These are phyloP conservation scores for Drosophila parthenogenetica DNA, from an alignment of 2,888 invertebrate species.

Conservation along the genomic window DNA sequence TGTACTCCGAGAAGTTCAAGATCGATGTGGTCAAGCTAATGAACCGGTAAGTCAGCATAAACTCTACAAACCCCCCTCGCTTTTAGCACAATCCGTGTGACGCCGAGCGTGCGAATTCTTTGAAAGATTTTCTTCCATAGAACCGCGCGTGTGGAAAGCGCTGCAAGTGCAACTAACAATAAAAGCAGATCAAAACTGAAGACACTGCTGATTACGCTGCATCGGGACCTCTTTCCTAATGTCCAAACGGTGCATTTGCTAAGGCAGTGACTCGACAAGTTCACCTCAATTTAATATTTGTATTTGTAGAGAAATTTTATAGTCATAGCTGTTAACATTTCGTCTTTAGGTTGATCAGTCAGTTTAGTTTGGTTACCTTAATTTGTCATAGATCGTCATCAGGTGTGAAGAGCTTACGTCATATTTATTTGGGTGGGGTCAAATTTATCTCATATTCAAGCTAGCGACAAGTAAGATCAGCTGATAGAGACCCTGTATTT, in stretches of 20 bases:
- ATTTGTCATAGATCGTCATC: too few species aligned
- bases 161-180: slow-evolving; percentile 88
- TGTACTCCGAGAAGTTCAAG: slow-evolving; percentile 99
- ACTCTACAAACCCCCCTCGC: slow-evolving; percentile 36
- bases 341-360: background rate
- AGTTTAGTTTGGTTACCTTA: too few species aligned
- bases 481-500: too few species aligned
- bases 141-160: slow-evolving; percentile 74
- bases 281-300: background rate
- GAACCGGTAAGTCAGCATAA: slow-evolving; percentile 88
- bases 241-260: slow-evolving; percentile 89
- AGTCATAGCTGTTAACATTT: background rate
- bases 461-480: too few species aligned
- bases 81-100: slow-evolving; percentile 85
- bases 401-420: slow-evolving; percentile 11
- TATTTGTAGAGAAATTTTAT: background rate
- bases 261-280: slow-evolving; percentile 77
- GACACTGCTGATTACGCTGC: slow-evolving; percentile 88
- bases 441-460: background rate
- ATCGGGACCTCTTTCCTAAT: slow-evolving; percentile 93
- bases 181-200: slow-evolving; percentile 87
- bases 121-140: slow-evolving; percentile 36
- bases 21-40: slow-evolving; percentile 98
- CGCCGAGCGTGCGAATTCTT: slow-evolving; percentile 69
- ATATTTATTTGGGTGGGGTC: slow-evolving; percentile 5